Conservation (phyloP, 2,113 vertebrate genomes). For the Lathamus discolor region DNA sequence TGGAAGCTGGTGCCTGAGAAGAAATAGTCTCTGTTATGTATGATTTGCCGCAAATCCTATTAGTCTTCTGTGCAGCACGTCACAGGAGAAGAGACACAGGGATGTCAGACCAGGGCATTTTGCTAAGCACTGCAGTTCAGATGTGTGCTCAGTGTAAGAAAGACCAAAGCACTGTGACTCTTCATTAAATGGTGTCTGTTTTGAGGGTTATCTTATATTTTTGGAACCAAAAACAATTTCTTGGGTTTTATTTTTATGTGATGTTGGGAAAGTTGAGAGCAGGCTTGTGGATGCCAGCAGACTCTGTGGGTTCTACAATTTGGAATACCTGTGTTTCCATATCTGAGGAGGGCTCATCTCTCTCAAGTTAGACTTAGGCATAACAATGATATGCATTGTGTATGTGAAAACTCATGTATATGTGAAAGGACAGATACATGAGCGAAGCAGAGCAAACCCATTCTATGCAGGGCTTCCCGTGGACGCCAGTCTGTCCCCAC, state of each 20-base stretch:
- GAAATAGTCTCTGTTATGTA: not conserved
- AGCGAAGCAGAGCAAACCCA: accelerated
- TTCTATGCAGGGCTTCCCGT: not conserved
- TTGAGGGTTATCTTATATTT: not conserved
- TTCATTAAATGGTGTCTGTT: not conserved
- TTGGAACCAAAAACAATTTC: not conserved
- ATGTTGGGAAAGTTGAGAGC: not conserved
- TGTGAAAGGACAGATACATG: not conserved
- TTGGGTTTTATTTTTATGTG: not conserved
- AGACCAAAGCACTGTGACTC: not conserved
- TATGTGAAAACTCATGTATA: not conserved
- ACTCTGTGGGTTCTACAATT: not conserved
- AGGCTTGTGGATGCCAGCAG: not conserved
- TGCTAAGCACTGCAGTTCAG: not conserved
- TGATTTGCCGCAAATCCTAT: constrained; percentile 39
- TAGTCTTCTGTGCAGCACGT: not conserved
- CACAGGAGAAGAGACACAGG: not conserved
- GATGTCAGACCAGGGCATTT: not conserved
- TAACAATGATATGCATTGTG: not conserved
- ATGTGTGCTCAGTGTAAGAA: not conserved
- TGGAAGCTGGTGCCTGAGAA: constrained; percentile 42
- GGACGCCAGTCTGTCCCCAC: accelerated
- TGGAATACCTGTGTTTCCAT: not conserved
- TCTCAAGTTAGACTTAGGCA: not conserved
- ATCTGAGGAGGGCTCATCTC: not conserved